These are phyloP conservation scores for Muraenolepis orangiensis DNA, from an alignment of 2,797 vertebrate species.

Conservation along the genomic window DNA sequence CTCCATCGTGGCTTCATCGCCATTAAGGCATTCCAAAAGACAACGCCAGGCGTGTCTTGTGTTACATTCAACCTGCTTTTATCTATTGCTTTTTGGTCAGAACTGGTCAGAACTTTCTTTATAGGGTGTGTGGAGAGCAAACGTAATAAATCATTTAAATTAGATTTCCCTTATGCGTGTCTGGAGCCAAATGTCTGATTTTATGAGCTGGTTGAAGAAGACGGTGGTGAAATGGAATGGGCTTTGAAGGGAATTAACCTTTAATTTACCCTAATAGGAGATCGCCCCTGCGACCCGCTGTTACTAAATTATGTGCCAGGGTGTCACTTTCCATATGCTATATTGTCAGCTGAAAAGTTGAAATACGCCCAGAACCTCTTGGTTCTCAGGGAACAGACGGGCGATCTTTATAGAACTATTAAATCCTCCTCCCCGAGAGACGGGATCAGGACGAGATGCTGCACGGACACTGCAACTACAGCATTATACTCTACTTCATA, in stretches of 20 bases:
- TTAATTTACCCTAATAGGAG: conserved; percentile 48
- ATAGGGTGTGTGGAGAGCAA: conserved; percentile 17
- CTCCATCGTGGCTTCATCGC: no score
- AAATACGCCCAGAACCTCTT: conserved; percentile 28
- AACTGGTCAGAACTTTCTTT: conserved; percentile 32
- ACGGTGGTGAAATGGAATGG: conserved; percentile 57
- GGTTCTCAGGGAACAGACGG: background rate
- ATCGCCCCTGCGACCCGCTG: conserved; percentile 44
- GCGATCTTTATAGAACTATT: background rate
- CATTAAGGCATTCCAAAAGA: background rate
- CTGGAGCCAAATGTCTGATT: conserved; percentile 53
- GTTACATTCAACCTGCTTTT: background rate
- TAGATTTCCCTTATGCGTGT: conserved; percentile 44
- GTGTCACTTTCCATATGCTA: conserved; percentile 34
- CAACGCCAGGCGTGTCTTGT: no score
- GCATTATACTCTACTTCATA: no score
- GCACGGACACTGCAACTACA: no score
- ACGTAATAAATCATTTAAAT: conserved; percentile 55
- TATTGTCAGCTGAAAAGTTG: conserved; percentile 34
- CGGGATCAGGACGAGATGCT: no score
- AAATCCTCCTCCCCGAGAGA: no score
- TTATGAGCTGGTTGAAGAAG: conserved; percentile 46
- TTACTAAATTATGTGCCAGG: conserved; percentile 58
- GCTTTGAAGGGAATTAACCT: conserved; percentile 65
- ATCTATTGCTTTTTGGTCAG: conserved; percentile 2